A percentile compares a stretch with the other conserved stretches of the same genome.
Evolutionary conservation across 2,888 invertebrate genomes (phyloP).

Genomic region (Chrysolina haemoptera): DNA sequence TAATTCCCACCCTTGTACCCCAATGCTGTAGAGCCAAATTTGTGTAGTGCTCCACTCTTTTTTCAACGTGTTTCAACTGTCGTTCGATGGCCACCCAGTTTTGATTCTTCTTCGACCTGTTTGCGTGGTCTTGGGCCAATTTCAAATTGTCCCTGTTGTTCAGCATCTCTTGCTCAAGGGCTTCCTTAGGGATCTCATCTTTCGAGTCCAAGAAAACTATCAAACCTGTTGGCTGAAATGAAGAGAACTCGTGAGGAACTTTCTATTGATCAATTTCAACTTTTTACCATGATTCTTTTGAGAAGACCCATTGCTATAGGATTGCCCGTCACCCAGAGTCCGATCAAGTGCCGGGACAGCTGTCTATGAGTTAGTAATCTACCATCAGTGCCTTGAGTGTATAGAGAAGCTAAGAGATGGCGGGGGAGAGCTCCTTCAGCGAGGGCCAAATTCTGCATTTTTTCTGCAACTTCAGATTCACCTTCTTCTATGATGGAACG

Average conservation of each 20-base stretch:
- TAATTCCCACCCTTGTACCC: conserved; percentile 76
- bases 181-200: conserved; percentile 85
- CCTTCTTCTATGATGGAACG: conserved; percentile 98
- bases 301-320: conserved; percentile 91
- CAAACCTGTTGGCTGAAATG: conserved; percentile 88
- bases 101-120: conserved; percentile 77
- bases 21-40: conserved; percentile 80
- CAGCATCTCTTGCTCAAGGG: conserved; percentile 79
- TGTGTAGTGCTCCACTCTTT: conserved; percentile 83
- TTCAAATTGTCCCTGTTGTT: conserved; percentile 95
- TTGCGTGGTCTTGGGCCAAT: conserved; percentile 88
- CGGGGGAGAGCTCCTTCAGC: conserved; percentile 97
- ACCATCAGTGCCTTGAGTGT: conserved; percentile 85
- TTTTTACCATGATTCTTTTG: conserved; percentile 86
- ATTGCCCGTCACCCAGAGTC: conserved; percentile 96
- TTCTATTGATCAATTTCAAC: not conserved
- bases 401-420: conserved; percentile 92
- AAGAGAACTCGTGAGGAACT: not conserved
- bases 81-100: conserved; percentile 82
- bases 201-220: conserved; percentile 90
- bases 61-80: conserved; percentile 84
- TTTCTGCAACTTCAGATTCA: conserved; percentile 88
- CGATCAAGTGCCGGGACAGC: conserved; percentile 93
- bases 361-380: conserved; percentile 90
- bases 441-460: conserved; percentile 96